A percentile compares a stretch with the other conserved stretches of the same genome.
Evolutionary conservation across 2,797 vertebrate species (phyloP).

Genomic region (Apogon hyalosoma): DNA sequence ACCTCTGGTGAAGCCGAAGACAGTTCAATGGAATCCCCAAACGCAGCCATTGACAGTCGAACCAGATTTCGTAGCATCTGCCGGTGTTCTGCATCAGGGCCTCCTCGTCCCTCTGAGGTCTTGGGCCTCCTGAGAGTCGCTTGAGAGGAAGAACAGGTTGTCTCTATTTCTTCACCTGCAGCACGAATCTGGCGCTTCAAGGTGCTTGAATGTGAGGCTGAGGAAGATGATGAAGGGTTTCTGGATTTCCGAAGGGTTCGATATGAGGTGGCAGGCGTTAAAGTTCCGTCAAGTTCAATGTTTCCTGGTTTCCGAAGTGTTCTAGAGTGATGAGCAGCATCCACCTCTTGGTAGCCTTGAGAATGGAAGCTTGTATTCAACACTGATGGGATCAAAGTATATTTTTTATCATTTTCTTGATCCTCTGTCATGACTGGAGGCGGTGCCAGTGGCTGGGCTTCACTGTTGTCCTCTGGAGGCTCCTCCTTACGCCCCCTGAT

Average conservation of each 20-base stretch:
- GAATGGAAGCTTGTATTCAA: constrained; percentile 83
- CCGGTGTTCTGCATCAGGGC: constrained; percentile 80
- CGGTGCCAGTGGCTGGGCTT: constrained; percentile 75
- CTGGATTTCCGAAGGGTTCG: constrained; percentile 75
- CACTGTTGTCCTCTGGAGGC: constrained; percentile 62
- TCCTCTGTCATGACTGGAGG: constrained; percentile 54
- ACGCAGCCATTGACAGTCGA: constrained; percentile 92
- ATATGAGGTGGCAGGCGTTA: constrained; percentile 69
- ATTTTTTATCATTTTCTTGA: constrained; percentile 54
- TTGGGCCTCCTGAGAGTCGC: constrained; percentile 82
- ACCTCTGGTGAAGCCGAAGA: constrained; percentile 91
- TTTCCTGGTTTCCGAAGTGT: constrained; percentile 80
- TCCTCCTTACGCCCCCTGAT: constrained; percentile 85
- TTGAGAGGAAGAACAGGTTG: constrained; percentile 40
- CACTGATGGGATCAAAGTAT: constrained; percentile 64
- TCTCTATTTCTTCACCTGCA: constrained; percentile 28
- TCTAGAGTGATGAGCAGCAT: constrained; percentile 60
- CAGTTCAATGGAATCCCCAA: constrained; percentile 89
- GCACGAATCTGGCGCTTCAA: constrained; percentile 52
- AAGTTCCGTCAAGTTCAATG: constrained; percentile 75
- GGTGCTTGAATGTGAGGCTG: constrained; percentile 71
- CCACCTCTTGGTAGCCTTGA: constrained; percentile 76
- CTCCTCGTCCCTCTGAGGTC: constrained; percentile 59
- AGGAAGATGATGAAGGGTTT: constrained; percentile 79
- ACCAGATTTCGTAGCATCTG: constrained; percentile 92